Percentiles rank a stretch among this genome's conserved stretches.
Evolutionary conservation across 35 echinoderm and acorn worm species (phyloP).

Genomic region (Ophiothrix spiculata): DNA sequence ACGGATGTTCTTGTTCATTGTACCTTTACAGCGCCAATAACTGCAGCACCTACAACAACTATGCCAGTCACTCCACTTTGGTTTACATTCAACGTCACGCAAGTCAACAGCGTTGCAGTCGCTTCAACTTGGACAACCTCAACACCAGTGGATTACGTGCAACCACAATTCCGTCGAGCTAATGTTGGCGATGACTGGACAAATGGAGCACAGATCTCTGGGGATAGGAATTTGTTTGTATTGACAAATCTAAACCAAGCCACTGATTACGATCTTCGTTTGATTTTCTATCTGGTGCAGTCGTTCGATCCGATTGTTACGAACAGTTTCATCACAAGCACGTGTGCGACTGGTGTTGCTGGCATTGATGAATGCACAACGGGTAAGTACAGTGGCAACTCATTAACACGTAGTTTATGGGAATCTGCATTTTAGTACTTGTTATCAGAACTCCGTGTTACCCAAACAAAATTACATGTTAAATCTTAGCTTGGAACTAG

Average conservation of each 20-base stretch:
- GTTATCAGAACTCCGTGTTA: no score
- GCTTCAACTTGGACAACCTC: conserved; percentile 27
- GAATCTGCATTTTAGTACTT: no score
- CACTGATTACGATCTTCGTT: conserved; percentile 16
- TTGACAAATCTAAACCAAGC: conserved; percentile 8
- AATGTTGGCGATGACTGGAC: conserved; percentile 2
- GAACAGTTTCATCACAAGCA: background rate
- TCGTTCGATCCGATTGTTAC: background rate
- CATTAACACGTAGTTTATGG: no score
- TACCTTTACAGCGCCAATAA: conserved; percentile 12
- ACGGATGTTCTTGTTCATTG: no score
- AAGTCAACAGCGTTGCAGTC: conserved; percentile 44
- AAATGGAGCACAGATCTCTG: conserved; percentile 16
- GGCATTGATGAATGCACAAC: conserved; percentile 33
- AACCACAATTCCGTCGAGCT: conserved; percentile 36
- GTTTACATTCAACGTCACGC: conserved; percentile 17
- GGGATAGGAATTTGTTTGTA: conserved; percentile 20
- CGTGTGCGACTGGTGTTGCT: conserved; percentile 32
- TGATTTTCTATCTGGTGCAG: conserved; percentile 1
- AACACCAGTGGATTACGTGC: conserved; percentile 11
- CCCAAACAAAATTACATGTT: no score
- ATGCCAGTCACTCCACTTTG: background rate
- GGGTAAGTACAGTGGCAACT: no score
- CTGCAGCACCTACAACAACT: background rate
- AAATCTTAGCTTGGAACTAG: no score